phyloP scores from a whole-genome alignment of 2,797 vertebrate genomes.

The Synanceia verrucosa region DNA sequence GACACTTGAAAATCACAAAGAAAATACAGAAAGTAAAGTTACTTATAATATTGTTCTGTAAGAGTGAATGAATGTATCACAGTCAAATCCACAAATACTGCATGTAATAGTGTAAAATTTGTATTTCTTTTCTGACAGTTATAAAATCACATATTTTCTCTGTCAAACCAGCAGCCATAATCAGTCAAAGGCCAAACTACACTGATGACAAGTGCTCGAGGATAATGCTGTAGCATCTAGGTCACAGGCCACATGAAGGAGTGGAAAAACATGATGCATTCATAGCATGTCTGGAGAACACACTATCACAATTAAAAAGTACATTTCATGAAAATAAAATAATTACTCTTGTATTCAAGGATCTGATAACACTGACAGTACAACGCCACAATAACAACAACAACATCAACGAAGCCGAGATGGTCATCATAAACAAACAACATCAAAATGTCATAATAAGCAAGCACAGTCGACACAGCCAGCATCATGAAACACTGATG shows the following conservation, averaged over 20 bases:
- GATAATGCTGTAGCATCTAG: not conserved
- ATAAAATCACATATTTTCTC: not conserved
- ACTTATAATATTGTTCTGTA: not conserved
- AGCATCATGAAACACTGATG: not conserved
- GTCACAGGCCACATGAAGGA: not conserved
- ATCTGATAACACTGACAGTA: not conserved
- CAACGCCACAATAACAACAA: not conserved
- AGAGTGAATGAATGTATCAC: not conserved
- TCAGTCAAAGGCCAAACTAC: constrained; percentile 15
- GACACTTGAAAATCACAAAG: constrained; percentile 1
- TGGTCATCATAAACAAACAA: not conserved
- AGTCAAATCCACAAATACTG: not conserved
- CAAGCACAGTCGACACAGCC: not conserved
- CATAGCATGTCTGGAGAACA: not conserved
- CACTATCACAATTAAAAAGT: not conserved
- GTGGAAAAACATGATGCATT: constrained; percentile 1
- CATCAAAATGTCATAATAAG: not conserved
- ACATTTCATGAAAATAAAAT: not conserved
- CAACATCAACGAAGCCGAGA: not conserved
- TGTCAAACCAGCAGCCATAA: constrained; percentile 10
- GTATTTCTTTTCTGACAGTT: not conserved
- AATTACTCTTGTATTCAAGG: not conserved
- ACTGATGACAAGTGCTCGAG: not conserved
- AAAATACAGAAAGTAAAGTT: constrained; percentile 1
- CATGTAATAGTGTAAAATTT: not conserved